Percentiles rank a stretch among this genome's conserved stretches.
Conservation (phyloP, 2,797 vertebrate genomes). For the Microchirus variegatus region DNA sequence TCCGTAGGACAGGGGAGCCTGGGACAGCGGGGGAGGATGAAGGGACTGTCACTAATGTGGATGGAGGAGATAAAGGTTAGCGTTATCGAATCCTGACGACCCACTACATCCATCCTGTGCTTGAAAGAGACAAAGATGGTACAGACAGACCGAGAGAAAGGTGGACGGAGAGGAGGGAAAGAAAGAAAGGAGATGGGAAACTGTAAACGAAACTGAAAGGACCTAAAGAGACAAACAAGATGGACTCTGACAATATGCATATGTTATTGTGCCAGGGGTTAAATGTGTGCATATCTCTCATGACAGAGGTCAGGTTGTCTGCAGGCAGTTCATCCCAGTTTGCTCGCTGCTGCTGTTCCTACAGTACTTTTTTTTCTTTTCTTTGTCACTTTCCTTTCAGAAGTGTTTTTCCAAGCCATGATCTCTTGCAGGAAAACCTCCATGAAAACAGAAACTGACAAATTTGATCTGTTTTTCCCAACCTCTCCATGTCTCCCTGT, state of each 20-base stretch:
- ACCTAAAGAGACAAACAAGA: conserved; percentile 9
- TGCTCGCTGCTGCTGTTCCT: conserved; percentile 25
- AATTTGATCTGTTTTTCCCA: too few relatives aligned
- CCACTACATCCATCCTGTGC: neutral
- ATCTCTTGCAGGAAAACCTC: too few relatives aligned
- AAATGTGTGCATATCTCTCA: conserved; percentile 40
- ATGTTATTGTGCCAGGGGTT: conserved; percentile 29
- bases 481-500: conserved; percentile 10
- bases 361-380: conserved; percentile 16
- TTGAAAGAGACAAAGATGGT: conserved; percentile 29
- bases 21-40: conserved; percentile 40
- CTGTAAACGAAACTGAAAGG: neutral
- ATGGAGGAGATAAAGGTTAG: conserved; percentile 56
- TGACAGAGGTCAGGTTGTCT: conserved; percentile 55
- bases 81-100: conserved; percentile 44
- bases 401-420: conserved; percentile 1
- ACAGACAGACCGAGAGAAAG: neutral
- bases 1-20: conserved; percentile 53
- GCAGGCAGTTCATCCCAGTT: conserved; percentile 47
- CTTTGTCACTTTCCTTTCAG: conserved; percentile 1
- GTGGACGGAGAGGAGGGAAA: neutral
- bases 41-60: conserved; percentile 47
- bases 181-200: neutral
- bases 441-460: too few relatives aligned
- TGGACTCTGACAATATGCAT: conserved; percentile 9